Evolutionary conservation across 37 sponge, comb jelly and placozoan species (phyloP).

Genomic region (Haliclona indistincta): DNA sequence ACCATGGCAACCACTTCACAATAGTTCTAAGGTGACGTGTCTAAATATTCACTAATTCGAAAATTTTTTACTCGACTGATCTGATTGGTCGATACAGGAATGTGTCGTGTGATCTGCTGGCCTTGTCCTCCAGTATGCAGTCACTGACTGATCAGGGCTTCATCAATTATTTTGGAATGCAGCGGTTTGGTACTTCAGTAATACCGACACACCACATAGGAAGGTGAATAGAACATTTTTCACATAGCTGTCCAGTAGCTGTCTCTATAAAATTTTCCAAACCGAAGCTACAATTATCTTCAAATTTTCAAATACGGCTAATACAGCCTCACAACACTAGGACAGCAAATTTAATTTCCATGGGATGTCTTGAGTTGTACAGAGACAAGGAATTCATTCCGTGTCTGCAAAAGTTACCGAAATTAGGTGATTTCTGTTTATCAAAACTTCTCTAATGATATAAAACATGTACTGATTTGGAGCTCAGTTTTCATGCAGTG

Average conservation of each 20-base stretch:
- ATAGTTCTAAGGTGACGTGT: slow-evolving; percentile 75
- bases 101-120: slow-evolving; percentile 44
- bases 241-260: neutral
- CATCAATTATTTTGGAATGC: slow-evolving; percentile 97
- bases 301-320: neutral
- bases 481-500: no score
- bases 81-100: slow-evolving; percentile 39
- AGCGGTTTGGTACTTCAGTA: slow-evolving; percentile 92
- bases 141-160: slow-evolving; percentile 81
- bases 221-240: slow-evolving; percentile 59
- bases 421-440: no score
- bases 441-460: no score
- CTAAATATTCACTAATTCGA: neutral
- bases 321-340: neutral
- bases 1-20: slow-evolving; percentile 84
- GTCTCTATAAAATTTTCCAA: no score
- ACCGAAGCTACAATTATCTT: no score
- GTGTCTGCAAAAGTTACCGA: no score
- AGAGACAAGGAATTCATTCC: no score
- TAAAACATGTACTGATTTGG: no score
- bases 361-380: no score
- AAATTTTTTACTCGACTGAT: neutral
- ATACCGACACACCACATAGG: slow-evolving; percentile 77
- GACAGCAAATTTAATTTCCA: neutral
- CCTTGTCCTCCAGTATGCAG: no score